These are phyloP conservation scores for Hymenochirus boettgeri DNA, from an alignment of 2,113 vertebrate genomes.

Conservation along the genomic window DNA sequence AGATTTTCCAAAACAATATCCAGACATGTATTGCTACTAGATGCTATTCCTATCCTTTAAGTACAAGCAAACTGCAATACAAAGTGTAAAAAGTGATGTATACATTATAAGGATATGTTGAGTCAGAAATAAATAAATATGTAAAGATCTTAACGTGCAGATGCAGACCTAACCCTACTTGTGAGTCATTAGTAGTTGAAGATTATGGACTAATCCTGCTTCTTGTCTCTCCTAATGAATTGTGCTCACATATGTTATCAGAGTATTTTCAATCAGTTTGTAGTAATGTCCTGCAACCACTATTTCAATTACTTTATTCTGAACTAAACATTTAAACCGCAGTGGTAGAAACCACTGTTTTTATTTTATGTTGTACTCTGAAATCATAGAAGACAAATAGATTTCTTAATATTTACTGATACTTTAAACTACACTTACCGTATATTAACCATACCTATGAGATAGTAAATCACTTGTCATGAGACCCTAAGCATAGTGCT, in stretches of 20 bases:
- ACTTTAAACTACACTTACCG: too few species aligned
- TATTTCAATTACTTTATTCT: constrained; percentile 3
- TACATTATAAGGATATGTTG: background rate
- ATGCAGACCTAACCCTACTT: constrained; percentile 10
- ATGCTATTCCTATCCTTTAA: too few species aligned
- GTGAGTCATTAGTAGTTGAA: constrained; percentile 30
- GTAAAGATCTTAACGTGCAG: constrained; percentile 10
- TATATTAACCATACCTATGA: too few species aligned
- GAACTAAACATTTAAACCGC: background rate
- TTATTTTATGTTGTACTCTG: too few species aligned
- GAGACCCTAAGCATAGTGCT: too few species aligned
- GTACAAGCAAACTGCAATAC: too few species aligned
- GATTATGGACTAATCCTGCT: constrained; percentile 32
- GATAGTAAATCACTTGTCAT: too few species aligned
- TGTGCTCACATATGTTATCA: constrained; percentile 28
- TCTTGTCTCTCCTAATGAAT: constrained; percentile 26
- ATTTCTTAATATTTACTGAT: too few species aligned
- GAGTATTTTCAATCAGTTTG: constrained; percentile 10
- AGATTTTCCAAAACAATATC: too few species aligned
- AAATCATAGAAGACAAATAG: too few species aligned
- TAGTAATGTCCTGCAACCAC: background rate
- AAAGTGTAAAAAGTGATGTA: too few species aligned
- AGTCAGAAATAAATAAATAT: background rate
- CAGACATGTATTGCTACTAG: too few species aligned
- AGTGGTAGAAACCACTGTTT: background rate